These are phyloP conservation scores for Brachirus orientalis DNA, from an alignment of 2,113 vertebrate genomes.

Conservation along the genomic window DNA sequence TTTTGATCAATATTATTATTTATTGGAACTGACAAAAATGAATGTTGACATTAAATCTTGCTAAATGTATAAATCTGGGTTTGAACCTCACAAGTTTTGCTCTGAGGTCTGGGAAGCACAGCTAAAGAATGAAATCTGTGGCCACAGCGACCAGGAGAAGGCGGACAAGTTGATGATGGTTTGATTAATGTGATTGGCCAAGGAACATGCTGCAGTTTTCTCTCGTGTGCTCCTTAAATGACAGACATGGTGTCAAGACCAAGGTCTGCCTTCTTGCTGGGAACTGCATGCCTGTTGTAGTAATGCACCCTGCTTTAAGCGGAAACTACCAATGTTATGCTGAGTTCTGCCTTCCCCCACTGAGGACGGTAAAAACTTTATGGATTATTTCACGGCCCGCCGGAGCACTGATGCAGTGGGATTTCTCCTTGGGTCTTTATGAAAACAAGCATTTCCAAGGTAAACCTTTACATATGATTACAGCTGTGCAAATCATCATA, in stretches of 20 bases:
- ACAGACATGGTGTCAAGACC: background rate
- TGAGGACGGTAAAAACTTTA: background rate
- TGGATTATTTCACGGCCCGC: constrained; percentile 1
- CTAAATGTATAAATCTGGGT: no score
- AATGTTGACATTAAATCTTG: no score
- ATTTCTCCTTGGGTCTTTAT: background rate
- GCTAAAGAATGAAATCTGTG: background rate
- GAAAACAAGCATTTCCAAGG: background rate
- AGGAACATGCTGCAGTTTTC: background rate
- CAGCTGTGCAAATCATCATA: background rate
- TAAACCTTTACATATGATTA: background rate
- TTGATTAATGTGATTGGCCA: background rate
- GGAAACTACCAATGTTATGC: background rate
- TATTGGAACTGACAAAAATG: no score
- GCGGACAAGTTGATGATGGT: background rate
- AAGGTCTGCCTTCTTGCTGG: background rate
- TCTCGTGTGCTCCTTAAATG: background rate
- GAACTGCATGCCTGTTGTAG: background rate
- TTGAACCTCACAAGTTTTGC: no score
- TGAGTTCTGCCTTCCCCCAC: background rate
- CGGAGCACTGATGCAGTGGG: background rate
- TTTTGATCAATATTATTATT: no score
- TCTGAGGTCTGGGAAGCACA: no score
- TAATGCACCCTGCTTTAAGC: background rate
- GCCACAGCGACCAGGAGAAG: background rate